Evolutionary conservation across 1,140 invertebrate genomes (phyloP).

Genomic region (Pentalonia nigronervosa): DNA sequence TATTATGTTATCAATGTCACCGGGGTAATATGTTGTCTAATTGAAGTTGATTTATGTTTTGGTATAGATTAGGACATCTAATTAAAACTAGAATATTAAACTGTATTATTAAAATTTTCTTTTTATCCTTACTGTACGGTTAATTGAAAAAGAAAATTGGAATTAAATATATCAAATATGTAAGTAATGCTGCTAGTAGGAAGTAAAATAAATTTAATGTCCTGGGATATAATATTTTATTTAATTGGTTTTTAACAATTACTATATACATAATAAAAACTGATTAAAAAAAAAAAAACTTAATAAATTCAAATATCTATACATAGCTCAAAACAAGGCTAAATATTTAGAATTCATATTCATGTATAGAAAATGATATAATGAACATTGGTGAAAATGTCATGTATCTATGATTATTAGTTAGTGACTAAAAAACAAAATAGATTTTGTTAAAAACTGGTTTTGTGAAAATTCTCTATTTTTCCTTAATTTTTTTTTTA

Average conservation of each 20-base stretch:
- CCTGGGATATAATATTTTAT: not conserved
- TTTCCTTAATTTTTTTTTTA: no score
- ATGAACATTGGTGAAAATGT: no score
- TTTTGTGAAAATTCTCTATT: no score
- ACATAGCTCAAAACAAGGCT: no score
- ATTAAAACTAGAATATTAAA: not conserved
- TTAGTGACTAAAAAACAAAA: no score
- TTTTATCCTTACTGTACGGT: not conserved
- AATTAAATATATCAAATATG: not conserved
- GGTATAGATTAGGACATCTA: not conserved
- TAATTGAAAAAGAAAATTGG: not conserved
- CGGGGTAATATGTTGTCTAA: not conserved
- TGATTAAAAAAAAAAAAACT: no score
- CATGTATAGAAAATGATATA: no score
- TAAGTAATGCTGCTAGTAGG: not conserved
- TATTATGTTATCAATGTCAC: not conserved
- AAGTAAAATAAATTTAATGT: not conserved
- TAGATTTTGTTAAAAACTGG: no score
- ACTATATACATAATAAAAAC: no score
- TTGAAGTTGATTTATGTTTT: not conserved
- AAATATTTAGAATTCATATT: no score
- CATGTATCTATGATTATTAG: no score
- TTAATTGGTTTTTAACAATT: not conserved
- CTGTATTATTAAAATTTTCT: not conserved
- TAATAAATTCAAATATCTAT: no score